Evolutionary conservation across 1,140 invertebrate species (phyloP).

Genomic region (Zophobas morio): DNA sequence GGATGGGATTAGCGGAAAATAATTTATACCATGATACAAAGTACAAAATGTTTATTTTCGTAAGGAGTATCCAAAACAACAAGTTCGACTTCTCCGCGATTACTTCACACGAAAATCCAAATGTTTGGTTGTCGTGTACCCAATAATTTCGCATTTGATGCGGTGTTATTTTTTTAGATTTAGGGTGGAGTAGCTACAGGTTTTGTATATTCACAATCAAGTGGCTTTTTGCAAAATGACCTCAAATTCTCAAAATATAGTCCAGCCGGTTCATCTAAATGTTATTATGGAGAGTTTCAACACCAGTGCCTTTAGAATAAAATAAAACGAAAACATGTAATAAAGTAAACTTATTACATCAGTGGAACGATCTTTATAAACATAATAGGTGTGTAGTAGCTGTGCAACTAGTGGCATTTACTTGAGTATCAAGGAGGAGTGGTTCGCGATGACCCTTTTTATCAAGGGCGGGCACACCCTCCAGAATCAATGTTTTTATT

Average conservation of each 20-base stretch:
- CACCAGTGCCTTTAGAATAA: slow-evolving; percentile 14
- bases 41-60: slow-evolving; percentile 34
- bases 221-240: not conserved
- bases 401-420: slow-evolving; percentile 39
- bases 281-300: slow-evolving; percentile 33
- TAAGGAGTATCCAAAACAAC: slow-evolving; percentile 22
- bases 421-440: slow-evolving; percentile 29
- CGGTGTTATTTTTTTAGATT: too few species aligned
- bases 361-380: slow-evolving; percentile 17
- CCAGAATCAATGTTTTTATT: not conserved
- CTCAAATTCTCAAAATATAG: slow-evolving; percentile 9
- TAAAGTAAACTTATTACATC: slow-evolving; percentile 31
- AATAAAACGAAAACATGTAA: slow-evolving; percentile 33
- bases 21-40: slow-evolving; percentile 19
- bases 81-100: slow-evolving; percentile 7
- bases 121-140: not conserved
- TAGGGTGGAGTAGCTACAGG: too few species aligned
- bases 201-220: not conserved
- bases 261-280: slow-evolving; percentile 18
- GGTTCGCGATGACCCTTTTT: slow-evolving; percentile 31
- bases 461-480: slow-evolving; percentile 37
- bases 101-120: not conserved
- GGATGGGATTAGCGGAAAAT: slow-evolving; percentile 15
- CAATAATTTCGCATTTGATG: too few species aligned
- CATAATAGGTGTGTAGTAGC: slow-evolving; percentile 39